Conservation (phyloP, 2,797 vertebrate species). For the Adelosebastes latens region DNA sequence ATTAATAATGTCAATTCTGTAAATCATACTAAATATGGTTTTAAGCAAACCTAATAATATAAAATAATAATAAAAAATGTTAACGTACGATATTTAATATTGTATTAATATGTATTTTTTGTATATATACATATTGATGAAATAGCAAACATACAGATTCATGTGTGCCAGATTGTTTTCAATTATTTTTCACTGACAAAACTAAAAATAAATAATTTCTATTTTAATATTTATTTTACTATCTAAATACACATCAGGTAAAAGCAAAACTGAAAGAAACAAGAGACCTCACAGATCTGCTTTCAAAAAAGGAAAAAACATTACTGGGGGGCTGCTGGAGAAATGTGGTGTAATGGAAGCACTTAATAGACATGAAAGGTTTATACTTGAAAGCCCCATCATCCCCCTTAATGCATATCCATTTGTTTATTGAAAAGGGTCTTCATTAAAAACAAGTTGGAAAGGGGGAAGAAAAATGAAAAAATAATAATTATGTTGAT, state of each 20-base stretch:
- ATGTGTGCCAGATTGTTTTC: neutral
- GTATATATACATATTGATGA: neutral
- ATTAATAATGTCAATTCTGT: neutral
- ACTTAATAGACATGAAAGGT: conserved; percentile 81
- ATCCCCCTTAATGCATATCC: conserved; percentile 80
- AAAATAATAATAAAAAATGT: neutral
- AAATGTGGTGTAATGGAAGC: conserved; percentile 79
- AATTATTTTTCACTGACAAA: neutral
- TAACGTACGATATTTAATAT: neutral
- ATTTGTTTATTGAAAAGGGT: conserved; percentile 81
- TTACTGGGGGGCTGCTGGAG: conserved; percentile 64
- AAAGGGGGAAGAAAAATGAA: conserved; percentile 70
- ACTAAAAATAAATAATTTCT: neutral
- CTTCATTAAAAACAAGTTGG: conserved; percentile 81
- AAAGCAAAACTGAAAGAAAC: conserved; percentile 21
- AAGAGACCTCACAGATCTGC: conserved; percentile 38
- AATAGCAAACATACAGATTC: neutral
- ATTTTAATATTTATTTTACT: neutral
- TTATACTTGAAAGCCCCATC: conserved; percentile 82
- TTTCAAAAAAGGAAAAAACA: conserved; percentile 39
- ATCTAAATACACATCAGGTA: conserved; percentile 14
- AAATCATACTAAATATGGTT: neutral
- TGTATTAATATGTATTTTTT: neutral
- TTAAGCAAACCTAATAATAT: neutral
- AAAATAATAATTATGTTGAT: conserved; percentile 82